phyloP scores from a whole-genome alignment of 2,888 invertebrate species.

The Limnephilus marmoratus region DNA sequence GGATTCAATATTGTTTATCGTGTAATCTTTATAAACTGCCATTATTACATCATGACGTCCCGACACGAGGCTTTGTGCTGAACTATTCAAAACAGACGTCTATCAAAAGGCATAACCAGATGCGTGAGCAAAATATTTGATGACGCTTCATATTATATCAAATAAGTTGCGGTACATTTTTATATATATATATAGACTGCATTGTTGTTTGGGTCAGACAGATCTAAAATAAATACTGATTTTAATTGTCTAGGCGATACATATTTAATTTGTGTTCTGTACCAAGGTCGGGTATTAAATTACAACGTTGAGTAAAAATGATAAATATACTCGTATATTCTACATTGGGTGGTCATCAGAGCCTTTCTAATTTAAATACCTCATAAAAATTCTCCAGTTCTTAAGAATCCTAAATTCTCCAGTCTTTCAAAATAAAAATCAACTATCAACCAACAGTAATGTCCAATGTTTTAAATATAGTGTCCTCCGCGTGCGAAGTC shows the following conservation, averaged over 20 bases:
- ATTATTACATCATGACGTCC: background rate
- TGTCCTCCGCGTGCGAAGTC: no score
- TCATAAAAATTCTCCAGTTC: no score
- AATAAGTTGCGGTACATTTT: background rate
- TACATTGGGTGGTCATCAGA: background rate
- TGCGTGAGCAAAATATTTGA: background rate
- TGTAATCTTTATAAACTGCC: background rate
- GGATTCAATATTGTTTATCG: constrained; percentile 4
- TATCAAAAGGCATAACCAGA: background rate
- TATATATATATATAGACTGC: background rate
- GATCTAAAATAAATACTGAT: background rate
- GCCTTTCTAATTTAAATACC: background rate
- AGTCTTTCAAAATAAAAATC: no score
- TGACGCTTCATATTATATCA: background rate
- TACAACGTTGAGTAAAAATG: background rate
- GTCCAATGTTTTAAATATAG: no score
- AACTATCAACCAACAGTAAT: no score
- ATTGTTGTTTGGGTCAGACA: background rate
- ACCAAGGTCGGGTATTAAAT: background rate
- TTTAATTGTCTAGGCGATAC: background rate
- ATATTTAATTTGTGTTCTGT: background rate
- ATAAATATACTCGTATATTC: background rate
- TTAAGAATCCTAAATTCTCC: no score
- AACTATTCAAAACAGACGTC: background rate
- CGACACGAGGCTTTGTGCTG: background rate